Conservation (phyloP, 2,797 vertebrate species). For the Leucoraja ocellata region DNA sequence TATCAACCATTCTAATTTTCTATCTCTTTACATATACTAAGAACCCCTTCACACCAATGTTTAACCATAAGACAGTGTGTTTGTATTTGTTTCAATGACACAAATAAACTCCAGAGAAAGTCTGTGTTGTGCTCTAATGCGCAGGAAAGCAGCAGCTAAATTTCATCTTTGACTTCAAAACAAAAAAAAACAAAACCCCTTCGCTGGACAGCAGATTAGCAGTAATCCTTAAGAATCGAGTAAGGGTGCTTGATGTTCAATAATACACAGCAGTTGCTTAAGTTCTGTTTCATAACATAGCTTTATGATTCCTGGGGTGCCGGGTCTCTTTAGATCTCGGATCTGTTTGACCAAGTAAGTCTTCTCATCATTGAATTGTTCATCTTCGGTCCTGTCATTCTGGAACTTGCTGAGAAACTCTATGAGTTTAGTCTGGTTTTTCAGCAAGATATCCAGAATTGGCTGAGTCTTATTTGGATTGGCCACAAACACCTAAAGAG, state of each 20-base stretch:
- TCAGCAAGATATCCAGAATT: slow-evolving; percentile 93
- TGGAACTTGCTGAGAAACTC: slow-evolving; percentile 98
- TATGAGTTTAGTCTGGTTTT: slow-evolving; percentile 93
- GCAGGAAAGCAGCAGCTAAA: slow-evolving; percentile 84
- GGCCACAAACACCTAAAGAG: slow-evolving; percentile 86
- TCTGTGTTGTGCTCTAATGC: slow-evolving; percentile 66
- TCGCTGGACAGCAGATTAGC: slow-evolving; percentile 78
- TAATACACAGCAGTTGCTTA: slow-evolving; percentile 76
- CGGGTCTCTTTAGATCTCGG: slow-evolving; percentile 94
- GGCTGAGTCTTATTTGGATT: slow-evolving; percentile 95
- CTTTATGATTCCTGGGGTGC: slow-evolving; percentile 82
- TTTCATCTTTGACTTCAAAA: slow-evolving; percentile 67
- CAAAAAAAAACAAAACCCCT: slow-evolving; percentile 66
- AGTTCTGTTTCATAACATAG: slow-evolving; percentile 51
- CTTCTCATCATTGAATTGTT: slow-evolving; percentile 97
- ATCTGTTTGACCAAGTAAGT: slow-evolving; percentile 98
- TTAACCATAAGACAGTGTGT: slow-evolving; percentile 57
- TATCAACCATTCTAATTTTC: slow-evolving; percentile 54
- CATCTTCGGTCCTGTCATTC: slow-evolving; percentile 91
- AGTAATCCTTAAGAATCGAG: slow-evolving; percentile 67
- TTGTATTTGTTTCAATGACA: slow-evolving; percentile 64
- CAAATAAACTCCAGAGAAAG: slow-evolving; percentile 65
- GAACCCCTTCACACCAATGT: slow-evolving; percentile 47
- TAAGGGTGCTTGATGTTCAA: slow-evolving; percentile 65
- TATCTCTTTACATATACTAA: slow-evolving; percentile 54